A percentile compares a stretch with the other conserved stretches of the same genome.
Conservation (phyloP, 92 coral and sea anemone genomes). For the Actinostola sp. region DNA sequence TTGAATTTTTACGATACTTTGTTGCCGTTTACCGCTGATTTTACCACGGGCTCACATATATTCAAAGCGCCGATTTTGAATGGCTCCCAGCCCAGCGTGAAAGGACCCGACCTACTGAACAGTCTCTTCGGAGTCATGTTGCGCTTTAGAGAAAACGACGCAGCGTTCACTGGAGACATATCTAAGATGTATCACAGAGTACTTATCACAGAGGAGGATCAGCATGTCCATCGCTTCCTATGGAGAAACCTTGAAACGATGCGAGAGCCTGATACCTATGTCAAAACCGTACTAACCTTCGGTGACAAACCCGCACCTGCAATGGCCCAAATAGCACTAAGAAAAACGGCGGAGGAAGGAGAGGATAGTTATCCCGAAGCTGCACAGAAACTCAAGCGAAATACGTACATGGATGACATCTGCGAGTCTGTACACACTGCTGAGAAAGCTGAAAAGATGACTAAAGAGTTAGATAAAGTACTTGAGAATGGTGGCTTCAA, state of each 20-base stretch:
- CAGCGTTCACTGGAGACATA: conserved; percentile 15
- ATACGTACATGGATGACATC: conserved; percentile 9
- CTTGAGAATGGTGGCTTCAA: conserved; percentile 37
- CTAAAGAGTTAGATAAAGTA: conserved; percentile 34
- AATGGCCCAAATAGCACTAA: conserved; percentile 41
- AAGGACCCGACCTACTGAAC: conserved; percentile 25
- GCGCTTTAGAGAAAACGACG: conserved; percentile 20
- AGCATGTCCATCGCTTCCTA: conserved; percentile 10
- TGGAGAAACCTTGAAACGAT: too few species aligned
- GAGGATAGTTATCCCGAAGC: conserved; percentile 19
- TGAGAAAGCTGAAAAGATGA: background rate
- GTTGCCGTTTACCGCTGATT: too few species aligned
- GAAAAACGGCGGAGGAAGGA: conserved; percentile 37
- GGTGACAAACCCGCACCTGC: conserved; percentile 54
- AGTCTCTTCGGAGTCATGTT: conserved; percentile 18
- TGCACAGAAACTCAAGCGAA: background rate
- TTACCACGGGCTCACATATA: too few species aligned
- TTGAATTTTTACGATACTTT: too few species aligned
- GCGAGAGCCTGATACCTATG: background rate
- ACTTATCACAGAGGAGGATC: conserved; percentile 10
- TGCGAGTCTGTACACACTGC: conserved; percentile 5
- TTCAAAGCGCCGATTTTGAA: too few species aligned
- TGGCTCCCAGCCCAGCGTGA: too few species aligned
- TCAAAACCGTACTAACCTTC: conserved; percentile 8
- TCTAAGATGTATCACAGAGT: conserved; percentile 32